phyloP scores from a whole-genome alignment of 1,140 invertebrate genomes.

The Ditylenchus dipsaci region DNA sequence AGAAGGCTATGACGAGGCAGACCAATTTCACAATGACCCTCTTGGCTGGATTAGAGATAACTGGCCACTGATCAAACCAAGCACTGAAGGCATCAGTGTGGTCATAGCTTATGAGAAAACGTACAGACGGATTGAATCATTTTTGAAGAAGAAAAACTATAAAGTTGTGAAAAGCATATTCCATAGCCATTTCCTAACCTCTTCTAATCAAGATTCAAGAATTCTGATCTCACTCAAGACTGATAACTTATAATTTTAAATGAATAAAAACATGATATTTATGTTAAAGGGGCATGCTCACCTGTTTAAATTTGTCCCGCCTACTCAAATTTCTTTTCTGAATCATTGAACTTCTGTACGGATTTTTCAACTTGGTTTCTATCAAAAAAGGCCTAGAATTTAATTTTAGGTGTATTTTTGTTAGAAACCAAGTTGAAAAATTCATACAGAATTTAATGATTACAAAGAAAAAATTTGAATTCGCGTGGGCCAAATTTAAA shows the following conservation, averaged over 20 bases:
- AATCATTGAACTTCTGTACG: too few relatives aligned
- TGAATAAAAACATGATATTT: too few relatives aligned
- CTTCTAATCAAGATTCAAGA: constrained; percentile 9
- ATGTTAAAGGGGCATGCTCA: too few relatives aligned
- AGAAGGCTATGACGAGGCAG: constrained; percentile 8
- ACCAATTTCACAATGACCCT: constrained; percentile 28
- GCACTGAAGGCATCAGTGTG: neutral
- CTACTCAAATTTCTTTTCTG: too few relatives aligned
- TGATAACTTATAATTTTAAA: neutral
- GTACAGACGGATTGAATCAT: constrained; percentile 20
- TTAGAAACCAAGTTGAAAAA: too few relatives aligned
- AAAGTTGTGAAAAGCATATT: constrained; percentile 6
- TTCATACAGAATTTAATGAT: too few relatives aligned
- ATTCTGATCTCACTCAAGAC: constrained; percentile 13
- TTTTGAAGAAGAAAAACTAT: constrained; percentile 26
- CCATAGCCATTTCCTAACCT: constrained; percentile 18
- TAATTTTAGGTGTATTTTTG: too few relatives aligned
- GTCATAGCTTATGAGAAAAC: constrained; percentile 28
- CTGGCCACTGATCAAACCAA: constrained; percentile 13
- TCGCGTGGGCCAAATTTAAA: too few relatives aligned
- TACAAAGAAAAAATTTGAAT: too few relatives aligned
- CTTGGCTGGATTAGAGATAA: constrained; percentile 14
- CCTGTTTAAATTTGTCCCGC: too few relatives aligned
- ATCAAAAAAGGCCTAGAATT: too few relatives aligned
- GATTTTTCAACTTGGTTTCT: too few relatives aligned